A percentile compares a stretch with the other conserved stretches of the same genome.
These are phyloP conservation scores for Drosophila paramelanica DNA, from an alignment of 2,888 invertebrate genomes.

Conservation along the genomic window DNA sequence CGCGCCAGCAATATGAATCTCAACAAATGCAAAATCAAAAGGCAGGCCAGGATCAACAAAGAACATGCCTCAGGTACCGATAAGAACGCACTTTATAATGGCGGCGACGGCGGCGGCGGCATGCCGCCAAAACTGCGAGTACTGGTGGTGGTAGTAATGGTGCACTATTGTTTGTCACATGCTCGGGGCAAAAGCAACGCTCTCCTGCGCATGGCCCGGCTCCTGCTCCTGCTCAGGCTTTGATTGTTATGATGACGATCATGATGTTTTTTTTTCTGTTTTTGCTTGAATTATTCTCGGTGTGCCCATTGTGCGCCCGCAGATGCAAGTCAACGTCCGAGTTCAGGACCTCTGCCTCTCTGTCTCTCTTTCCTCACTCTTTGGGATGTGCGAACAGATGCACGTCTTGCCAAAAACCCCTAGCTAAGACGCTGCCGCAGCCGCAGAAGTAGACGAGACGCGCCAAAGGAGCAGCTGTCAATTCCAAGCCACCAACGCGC, in stretches of 20 bases:
- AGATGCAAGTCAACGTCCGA: constrained; percentile 84
- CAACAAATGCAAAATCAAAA: constrained; percentile 58
- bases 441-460: constrained; percentile 32
- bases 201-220: constrained; percentile 10
- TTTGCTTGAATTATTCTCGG: constrained; percentile 56
- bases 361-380: background rate
- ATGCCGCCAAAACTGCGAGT: constrained; percentile 62
- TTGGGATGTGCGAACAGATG: constrained; percentile 70
- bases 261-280: constrained; percentile 48
- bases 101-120: constrained; percentile 37
- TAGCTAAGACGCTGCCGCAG: constrained; percentile 42
- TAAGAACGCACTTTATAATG: constrained; percentile 15
- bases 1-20: constrained; percentile 40
- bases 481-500: constrained; percentile 77
- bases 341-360: constrained; percentile 6
- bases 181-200: constrained; percentile 17
- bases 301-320: constrained; percentile 71
- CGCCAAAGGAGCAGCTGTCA: constrained; percentile 78
- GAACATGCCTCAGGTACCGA: constrained; percentile 56
- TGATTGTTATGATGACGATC: constrained; percentile 64
- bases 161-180: constrained; percentile 69
- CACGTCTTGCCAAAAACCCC: constrained; percentile 76
- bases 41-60: constrained; percentile 47
- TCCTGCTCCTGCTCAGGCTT: constrained; percentile 43
- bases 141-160: constrained; percentile 29